A percentile compares a stretch with the other conserved stretches of the same genome.
Evolutionary conservation across 2,888 invertebrate genomes (phyloP).

Genomic region (Patella pellucida): DNA sequence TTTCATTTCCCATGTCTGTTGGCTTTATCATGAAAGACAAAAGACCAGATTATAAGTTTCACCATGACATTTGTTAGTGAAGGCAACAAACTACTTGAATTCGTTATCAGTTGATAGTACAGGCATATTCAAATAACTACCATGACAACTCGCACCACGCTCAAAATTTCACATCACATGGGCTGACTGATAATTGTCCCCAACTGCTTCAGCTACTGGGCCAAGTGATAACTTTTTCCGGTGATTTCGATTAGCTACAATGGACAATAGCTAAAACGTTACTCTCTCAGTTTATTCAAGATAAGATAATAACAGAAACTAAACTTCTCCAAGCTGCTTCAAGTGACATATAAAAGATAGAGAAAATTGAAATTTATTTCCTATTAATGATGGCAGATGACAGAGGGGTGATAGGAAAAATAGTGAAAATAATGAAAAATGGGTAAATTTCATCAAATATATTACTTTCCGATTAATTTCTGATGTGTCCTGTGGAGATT

Average conservation of each 20-base stretch:
- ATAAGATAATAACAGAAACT: not conserved
- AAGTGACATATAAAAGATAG: not conserved
- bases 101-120: conserved; percentile 4
- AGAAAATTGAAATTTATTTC: conserved; percentile 7
- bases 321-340: not conserved
- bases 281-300: conserved; percentile 7
- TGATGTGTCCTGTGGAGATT: no score
- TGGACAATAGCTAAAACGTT: conserved; percentile 9
- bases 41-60: no score
- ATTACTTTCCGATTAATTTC: no score
- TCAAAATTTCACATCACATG: conserved; percentile 7
- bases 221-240: conserved; percentile 11
- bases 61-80: not conserved
- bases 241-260: conserved; percentile 10
- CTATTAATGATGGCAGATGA: conserved; percentile 3
- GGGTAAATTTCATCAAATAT: no score
- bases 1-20: no score
- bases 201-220: conserved; percentile 7
- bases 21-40: no score
- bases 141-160: not conserved
- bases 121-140: conserved; percentile 4
- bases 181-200: conserved; percentile 5
- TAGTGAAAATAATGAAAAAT: no score
- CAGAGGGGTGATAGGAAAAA: not conserved
- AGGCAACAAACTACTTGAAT: conserved; percentile 1